Evolutionary conservation across 2,797 vertebrate species (phyloP), one percentile per base, ranked within the genome.

Genomic region (Periophthalmus magnuspinnatus): DNA sequence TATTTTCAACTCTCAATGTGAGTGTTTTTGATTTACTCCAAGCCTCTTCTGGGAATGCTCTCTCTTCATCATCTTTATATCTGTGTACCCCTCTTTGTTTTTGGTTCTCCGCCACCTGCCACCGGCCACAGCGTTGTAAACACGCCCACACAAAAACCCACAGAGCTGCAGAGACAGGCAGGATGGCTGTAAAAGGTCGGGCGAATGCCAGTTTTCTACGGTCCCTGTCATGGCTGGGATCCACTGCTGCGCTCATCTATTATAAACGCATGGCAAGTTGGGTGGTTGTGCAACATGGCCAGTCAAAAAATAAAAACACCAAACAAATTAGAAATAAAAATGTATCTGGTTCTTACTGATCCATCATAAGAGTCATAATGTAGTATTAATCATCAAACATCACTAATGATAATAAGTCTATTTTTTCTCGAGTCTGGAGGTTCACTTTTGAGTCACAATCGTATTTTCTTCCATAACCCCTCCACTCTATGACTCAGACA

Each of bases 161-260:
- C 71, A 3, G 22, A 10, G n/a, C 45, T 19, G 16, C 21, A 19
- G 41, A 59, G 32, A 62, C 62, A 72, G 33, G 54, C 62, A 61
- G 55, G 67, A 17, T 62, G 65, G 71, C 70, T 62, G 75, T 5
- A 28, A 91, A 90, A 91, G 90, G 89, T 91, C 82, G 84, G 74
- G 71, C 55, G 77, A 83, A 88, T 86, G 86, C 84, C 84, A 89
- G 60, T 83, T 88, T 84, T 19, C 74, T 83, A 71, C 67, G 74
- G 73, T 71, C 79, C 63, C 81, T 87, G 75, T 86, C 70, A 84
- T 80, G 73, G 47, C 77, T 71, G 70, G 72, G 61, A 74, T 81
- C 77, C 32, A 36, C 85, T 73, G 87, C 82, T 89, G 78, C 48
- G 71, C 82, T 90, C 85, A 91, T 92, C 79, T 89, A 92, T 90